Base-by-base conservation (phyloP, 2,797 vertebrate genomes). In the Erithacus rubecula region DNA sequence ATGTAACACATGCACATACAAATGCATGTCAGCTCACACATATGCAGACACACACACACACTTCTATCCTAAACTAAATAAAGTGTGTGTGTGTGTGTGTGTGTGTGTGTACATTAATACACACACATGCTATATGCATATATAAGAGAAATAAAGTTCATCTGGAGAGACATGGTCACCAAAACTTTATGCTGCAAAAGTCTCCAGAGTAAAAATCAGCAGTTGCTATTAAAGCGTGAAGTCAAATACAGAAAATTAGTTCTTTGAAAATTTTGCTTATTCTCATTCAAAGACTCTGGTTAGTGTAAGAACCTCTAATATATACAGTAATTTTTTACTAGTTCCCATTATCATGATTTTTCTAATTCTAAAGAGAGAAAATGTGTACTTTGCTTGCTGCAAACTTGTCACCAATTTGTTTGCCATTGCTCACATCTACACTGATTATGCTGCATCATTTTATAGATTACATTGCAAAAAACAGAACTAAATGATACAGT, bases 61-160 rank as follows among this genome's bases (percentile, higher is more conserved):
- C 20, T 6, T n/a, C 39, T 44, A 34, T 34, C 10, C 43, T 39
- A 26, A 39, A 14, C 37, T 46, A 26, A 32, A 19, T 62, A 49
- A 27, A 17, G 49, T 49, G 24, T 15, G 3, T 47, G 19, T 30
- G 10, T 32, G 11, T 34, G 49, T 49, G 24, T 15, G 3, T 47
- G 19, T 30, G 10, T 32, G 11, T 34, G 44, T 24, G 20, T 2
- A 3, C 17, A 22, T 12, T 27, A 67, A 51, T 27, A 34, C 39
- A 17, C n/a, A 64, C 12, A 18, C 5, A 4, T 26, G 26, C 22
- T 51, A 6, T 29, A 51, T 17, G 26, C 26, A 51, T 51, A 29
- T 29, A 41, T 56, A 29, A 60, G 34, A 78, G 63, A 87, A 96
- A 95, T 95, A 80, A 95, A 91, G 89, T 83, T 26, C 49, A 55